phyloP scores from a whole-genome alignment of 2,113 vertebrate species.

The Emydura subglobosa region DNA sequence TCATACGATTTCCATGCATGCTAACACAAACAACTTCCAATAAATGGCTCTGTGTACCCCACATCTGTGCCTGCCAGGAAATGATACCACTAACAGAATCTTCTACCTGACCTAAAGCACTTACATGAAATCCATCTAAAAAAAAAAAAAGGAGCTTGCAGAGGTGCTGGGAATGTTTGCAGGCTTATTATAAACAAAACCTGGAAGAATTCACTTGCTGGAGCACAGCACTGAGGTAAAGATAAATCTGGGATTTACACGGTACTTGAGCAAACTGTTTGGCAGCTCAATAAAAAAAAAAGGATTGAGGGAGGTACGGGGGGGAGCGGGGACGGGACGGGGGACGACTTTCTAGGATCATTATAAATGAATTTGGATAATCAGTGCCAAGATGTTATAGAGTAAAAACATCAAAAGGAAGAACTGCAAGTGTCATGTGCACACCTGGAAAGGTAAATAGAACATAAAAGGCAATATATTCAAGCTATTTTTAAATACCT shows the following conservation, averaged over 20 bases:
- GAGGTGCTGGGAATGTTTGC: slow-evolving; percentile 26
- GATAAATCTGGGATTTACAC: background rate
- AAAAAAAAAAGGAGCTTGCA: background rate
- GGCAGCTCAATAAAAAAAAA: too few species aligned
- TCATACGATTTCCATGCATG: background rate
- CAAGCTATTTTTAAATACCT: background rate
- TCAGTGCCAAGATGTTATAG: slow-evolving; percentile 3
- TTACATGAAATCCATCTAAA: background rate
- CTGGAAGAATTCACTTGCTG: background rate
- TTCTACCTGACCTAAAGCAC: background rate
- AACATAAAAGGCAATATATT: background rate
- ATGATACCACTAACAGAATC: background rate
- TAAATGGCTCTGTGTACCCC: background rate
- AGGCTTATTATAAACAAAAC: background rate
- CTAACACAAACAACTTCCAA: background rate
- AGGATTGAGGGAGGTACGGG: too few species aligned
- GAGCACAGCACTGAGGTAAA: background rate
- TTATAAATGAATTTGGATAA: background rate
- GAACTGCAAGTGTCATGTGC: slow-evolving; percentile 23
- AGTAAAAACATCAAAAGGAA: background rate
- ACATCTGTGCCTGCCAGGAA: background rate
- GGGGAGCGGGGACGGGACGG: too few species aligned
- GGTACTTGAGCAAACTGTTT: background rate
- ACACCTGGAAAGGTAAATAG: background rate
- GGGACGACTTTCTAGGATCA: background rate